Percentiles rank a stretch among this genome's conserved stretches.
phyloP scores from a whole-genome alignment of 2,888 invertebrate genomes.

The Mechanitis messenoides region DNA sequence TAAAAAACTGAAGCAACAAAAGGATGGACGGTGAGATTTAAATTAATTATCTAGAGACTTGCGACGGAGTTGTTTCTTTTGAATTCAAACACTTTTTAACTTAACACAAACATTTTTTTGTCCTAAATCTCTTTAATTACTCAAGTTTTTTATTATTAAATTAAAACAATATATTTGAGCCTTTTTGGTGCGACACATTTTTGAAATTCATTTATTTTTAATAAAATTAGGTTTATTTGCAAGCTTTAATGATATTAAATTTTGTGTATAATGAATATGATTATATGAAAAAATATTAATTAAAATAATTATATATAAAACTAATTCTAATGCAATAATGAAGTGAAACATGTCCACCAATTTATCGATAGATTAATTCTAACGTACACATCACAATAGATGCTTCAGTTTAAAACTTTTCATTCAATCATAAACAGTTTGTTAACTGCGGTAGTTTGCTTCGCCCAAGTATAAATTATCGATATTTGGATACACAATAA shows the following conservation, averaged over 20 bases:
- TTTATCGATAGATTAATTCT: neutral
- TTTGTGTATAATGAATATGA: too few relatives aligned
- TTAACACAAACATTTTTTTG: constrained; percentile 10
- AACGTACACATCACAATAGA: neutral
- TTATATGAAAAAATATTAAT: too few relatives aligned
- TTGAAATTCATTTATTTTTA: too few relatives aligned
- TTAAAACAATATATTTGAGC: too few relatives aligned
- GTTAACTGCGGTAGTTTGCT: neutral
- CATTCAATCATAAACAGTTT: neutral
- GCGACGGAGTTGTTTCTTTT: constrained; percentile 16
- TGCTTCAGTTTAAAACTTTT: too few relatives aligned
- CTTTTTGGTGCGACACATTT: too few relatives aligned
- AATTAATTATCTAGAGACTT: constrained; percentile 25
- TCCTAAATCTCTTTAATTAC: neutral
- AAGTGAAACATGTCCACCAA: neutral
- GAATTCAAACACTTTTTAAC: constrained; percentile 12
- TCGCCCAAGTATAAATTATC: constrained; percentile 11
- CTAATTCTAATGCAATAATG: neutral
- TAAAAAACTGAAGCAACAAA: constrained; percentile 15
- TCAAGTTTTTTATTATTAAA: too few relatives aligned
- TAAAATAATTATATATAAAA: neutral
- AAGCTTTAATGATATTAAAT: too few relatives aligned
- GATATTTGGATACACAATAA: constrained; percentile 22
- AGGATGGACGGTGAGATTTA: constrained; percentile 20
- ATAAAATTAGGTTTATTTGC: too few relatives aligned